Base-by-base conservation (phyloP, 1,140 invertebrate genomes). In the Ips typographus region DNA sequence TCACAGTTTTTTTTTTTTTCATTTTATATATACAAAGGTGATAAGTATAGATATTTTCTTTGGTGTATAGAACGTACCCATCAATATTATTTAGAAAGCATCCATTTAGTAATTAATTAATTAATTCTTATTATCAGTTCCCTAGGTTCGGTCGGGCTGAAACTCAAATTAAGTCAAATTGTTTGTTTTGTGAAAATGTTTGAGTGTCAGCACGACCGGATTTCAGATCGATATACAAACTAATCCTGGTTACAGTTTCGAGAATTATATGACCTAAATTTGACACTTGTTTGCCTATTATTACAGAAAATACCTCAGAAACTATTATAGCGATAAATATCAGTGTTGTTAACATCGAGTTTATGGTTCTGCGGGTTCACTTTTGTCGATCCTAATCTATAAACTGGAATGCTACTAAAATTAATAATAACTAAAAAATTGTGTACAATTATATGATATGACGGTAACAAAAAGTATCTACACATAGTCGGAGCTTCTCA, bases 41-140 rank as follows among this genome's bases (percentile, higher is more conserved):
- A 68, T 58, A 78, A 67, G 44, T 49, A 49, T 43, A 78, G 73
- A 76, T 76, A 76, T 72, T 73, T 76, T 78, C 77, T 79, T 79
- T 78, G 78, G 77, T 78, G 76, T 77, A 59, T 40, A 78, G 75
- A 73, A 77, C 77, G 72, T 76, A 70, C 55, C 61, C 43, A 56
- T 63, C 57, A 63, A 58, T 58, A 63, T 57, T 63, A 41, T 43
- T 43, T 43, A 59, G 57, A 49, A 49, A 49, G 44, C 44, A 49
- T 39, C n/a, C 53, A 37, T 39, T 56, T 39, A 47, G 44, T 47
- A 5, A 47, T 5, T 47, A 47, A 47, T 47, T 47, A 47, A 6
- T 47, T 47, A 22, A 22, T 22, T 22, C 22, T 22, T 22, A 22
- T 22, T 22, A 22, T 22, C 22, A 22, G 22, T 22, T 22, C 22